Evolutionary conservation across 2,797 vertebrate genomes (phyloP).

Genomic region (Gallirallus australis): DNA sequence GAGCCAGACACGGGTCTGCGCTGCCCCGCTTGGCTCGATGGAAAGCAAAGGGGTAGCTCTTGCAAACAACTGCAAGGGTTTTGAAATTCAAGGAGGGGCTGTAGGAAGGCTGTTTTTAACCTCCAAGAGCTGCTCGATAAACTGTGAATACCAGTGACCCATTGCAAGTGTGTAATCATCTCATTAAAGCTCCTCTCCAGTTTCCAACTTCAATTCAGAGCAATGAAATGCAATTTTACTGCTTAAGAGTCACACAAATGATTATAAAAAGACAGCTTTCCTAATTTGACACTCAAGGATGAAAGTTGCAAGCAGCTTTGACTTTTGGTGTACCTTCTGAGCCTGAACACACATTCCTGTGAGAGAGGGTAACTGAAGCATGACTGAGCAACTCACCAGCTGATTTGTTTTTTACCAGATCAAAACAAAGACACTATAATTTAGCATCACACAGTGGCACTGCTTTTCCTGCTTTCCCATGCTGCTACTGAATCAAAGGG

Average conservation of each 20-base stretch:
- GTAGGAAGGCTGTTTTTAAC: not conserved
- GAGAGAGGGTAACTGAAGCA: not conserved
- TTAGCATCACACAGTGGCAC: not conserved
- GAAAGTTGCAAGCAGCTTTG: not conserved
- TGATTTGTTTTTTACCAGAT: not conserved
- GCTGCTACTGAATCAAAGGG: not conserved
- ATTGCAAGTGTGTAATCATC: not conserved
- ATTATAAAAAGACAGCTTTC: not conserved
- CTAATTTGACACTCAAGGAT: not conserved
- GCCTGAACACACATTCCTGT: accelerated
- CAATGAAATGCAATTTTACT: not conserved
- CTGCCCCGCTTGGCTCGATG: not conserved
- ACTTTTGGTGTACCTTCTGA: not conserved
- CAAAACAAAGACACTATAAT: not conserved
- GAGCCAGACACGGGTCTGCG: not conserved
- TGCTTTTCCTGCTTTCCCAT: not conserved
- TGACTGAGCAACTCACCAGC: not conserved
- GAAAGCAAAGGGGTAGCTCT: not conserved
- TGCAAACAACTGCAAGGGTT: not conserved
- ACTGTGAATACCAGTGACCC: not conserved
- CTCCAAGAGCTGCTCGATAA: not conserved
- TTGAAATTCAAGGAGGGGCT: not conserved
- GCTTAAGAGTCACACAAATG: not conserved
- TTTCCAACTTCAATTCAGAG: not conserved
- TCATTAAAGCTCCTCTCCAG: not conserved